phyloP scores from a whole-genome alignment of 2,113 vertebrate genomes.

The Chionis minor region DNA sequence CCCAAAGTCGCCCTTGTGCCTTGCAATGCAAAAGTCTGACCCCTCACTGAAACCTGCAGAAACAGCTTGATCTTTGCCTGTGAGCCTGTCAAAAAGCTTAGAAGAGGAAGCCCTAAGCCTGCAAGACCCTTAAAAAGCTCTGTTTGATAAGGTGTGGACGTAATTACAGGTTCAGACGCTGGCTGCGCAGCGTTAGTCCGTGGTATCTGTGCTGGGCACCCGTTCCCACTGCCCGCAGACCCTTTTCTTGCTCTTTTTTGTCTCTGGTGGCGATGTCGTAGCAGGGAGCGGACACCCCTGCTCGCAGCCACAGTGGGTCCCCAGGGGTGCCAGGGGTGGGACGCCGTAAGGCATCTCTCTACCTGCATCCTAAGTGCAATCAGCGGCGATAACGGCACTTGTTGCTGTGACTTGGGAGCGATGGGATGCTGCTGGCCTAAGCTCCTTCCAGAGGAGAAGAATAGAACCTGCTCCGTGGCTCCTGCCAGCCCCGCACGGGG shows the following conservation, averaged over 20 bases:
- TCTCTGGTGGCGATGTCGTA: fast-evolving
- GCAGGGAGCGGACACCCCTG: background rate
- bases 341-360: fast-evolving
- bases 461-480: background rate
- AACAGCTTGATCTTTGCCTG: background rate
- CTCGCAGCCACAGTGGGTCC: background rate
- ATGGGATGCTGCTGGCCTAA: fast-evolving
- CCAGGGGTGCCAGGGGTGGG: no score
- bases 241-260: background rate
- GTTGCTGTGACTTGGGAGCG: background rate
- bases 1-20: background rate
- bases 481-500: background rate
- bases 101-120: background rate
- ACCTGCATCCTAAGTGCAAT: background rate
- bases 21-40: background rate
- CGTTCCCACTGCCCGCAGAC: background rate
- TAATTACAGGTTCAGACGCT: background rate
- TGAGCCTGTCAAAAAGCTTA: background rate
- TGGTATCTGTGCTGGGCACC: background rate
- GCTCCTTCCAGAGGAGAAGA: background rate
- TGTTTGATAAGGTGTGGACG: background rate
- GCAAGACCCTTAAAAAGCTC: background rate
- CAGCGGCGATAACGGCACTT: background rate
- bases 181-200: background rate
- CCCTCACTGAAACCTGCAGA: background rate